Evolutionary conservation across 2,888 invertebrate species (phyloP), one percentile per base, ranked within the genome.

Genomic region (Helobdella robusta): DNA sequence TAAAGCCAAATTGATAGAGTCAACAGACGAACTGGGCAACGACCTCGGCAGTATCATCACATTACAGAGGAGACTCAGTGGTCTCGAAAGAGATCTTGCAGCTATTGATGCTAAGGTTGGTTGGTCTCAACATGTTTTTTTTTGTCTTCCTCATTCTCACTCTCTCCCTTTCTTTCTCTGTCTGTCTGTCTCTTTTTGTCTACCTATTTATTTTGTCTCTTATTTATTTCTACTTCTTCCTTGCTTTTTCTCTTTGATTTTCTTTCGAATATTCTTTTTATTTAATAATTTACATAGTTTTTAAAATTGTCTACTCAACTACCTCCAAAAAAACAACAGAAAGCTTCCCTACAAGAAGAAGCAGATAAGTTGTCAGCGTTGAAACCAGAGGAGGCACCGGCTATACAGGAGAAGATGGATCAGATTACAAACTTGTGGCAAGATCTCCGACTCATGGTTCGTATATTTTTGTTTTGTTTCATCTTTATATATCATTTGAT

Each of bases 51-150:
- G 84, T 73, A 94, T 98, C 52, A 99, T 99, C 95, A 97, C 95
- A 0, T 83, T 98, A 40, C 91, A 95, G 80, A 86, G 95, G 66
- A 87, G 95, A 64, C 84, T 98, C 40, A 91, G 93, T 72, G 93
- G 95, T 70, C 95, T 98, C 94, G 98, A 99, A 82, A 86, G 97
- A 67, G 98, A 99, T 81, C 82, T 99, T 73, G 97, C 94, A 56
- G 98, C 98, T 46, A 99, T 99, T 72, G 92, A 97, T 80, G 94
- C 97, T 32, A 93, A 95, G 76, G 79, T 77, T 67, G 50, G 59
- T 36, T 46, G 46, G 25, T 5, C n/a, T n/a, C 1, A 8, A 8
- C 44, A 40, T 58, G 25, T 4, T n/a, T n/a, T 8, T 58, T 36
- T 23, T 20, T 5, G 8, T 11, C 23, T 32, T 59, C 6, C 18